These are phyloP conservation scores for Halcyon badia DNA, from an alignment of 2,797 vertebrate genomes.

Conservation along the genomic window DNA sequence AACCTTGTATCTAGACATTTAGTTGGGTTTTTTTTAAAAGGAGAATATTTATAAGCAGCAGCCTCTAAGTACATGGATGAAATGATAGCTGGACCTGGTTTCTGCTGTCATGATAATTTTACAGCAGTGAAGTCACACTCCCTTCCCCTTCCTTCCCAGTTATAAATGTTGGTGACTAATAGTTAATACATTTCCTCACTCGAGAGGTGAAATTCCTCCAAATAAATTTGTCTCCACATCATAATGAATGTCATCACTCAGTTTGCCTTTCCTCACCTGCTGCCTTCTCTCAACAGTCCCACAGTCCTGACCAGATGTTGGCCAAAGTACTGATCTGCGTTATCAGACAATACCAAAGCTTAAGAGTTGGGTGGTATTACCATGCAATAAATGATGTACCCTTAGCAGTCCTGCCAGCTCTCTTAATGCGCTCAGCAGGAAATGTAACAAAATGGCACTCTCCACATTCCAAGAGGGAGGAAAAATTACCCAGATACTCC, in stretches of 20 bases:
- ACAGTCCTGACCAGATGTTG: background rate
- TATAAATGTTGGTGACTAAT: conserved; percentile 35
- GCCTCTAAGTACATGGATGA: background rate
- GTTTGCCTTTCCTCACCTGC: background rate
- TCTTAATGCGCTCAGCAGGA: background rate
- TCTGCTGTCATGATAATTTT: conserved; percentile 22
- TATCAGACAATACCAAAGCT: background rate
- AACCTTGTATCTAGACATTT: background rate
- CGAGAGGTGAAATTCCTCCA: conserved; percentile 25
- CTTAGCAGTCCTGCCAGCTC: background rate
- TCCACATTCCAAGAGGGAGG: background rate
- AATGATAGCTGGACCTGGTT: background rate
- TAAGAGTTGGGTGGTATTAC: background rate
- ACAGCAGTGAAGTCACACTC: conserved; percentile 4
- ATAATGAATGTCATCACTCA: background rate
- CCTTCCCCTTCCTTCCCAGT: conserved; percentile 19
- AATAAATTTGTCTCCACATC: background rate
- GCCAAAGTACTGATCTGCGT: background rate
- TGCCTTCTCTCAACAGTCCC: background rate
- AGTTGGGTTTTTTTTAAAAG: background rate
- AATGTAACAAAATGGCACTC: background rate
- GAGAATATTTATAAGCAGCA: background rate
- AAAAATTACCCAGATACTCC: background rate
- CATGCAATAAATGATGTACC: background rate
- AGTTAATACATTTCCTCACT: conserved; percentile 28